Percentiles rank a stretch among this genome's conserved stretches.
Conservation (phyloP, 2,888 invertebrate genomes). For the Octonoba sinensis region DNA sequence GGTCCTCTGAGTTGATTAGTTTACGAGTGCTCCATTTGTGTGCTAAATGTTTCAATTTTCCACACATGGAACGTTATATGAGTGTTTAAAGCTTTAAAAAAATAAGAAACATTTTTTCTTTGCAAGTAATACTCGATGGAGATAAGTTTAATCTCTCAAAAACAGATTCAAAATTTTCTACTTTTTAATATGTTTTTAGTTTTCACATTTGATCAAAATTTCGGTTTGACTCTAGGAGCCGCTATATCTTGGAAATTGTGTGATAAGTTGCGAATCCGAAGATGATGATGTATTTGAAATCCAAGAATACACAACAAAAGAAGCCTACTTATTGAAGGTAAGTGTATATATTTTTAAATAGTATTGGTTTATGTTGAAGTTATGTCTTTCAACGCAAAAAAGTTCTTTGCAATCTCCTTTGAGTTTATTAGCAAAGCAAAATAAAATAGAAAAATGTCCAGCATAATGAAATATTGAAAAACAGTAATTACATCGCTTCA, state of each 20-base stretch:
- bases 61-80: not conserved
- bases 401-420: too few species aligned
- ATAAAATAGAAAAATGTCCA: too few species aligned
- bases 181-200: too few species aligned
- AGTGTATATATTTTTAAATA: slow-evolving; percentile 69
- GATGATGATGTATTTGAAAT: slow-evolving; percentile 95
- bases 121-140: too few species aligned
- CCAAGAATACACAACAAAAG: slow-evolving; percentile 71
- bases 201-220: too few species aligned
- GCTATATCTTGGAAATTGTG: slow-evolving; percentile 89
- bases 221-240: slow-evolving; percentile 78
- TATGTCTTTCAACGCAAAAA: too few species aligned
- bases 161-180: too few species aligned
- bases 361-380: too few species aligned
- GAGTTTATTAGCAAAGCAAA: too few species aligned
- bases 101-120: not conserved
- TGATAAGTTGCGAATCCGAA: slow-evolving; percentile 87
- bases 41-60: not conserved
- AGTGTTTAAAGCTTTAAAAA: not conserved
- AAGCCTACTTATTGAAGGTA: slow-evolving; percentile 66
- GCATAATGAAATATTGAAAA: too few species aligned
- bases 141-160: too few species aligned
- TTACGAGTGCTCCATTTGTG: not conserved
- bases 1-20: not conserved
- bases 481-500: too few species aligned